Base-by-base conservation (phyloP, 2,113 vertebrate species). In the Eubucco bourcierii region DNA sequence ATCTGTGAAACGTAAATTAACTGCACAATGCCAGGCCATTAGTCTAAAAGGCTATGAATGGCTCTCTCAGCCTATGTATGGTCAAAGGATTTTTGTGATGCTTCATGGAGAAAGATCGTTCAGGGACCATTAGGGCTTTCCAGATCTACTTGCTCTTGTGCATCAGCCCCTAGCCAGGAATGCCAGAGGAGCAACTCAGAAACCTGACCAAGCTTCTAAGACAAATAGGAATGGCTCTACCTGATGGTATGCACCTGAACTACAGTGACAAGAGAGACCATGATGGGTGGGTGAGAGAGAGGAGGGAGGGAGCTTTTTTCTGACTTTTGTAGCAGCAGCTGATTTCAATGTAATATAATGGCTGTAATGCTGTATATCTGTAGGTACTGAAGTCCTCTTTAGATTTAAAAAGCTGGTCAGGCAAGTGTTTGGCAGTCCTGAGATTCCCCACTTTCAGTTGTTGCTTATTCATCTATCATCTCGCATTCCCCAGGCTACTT, bases 251-350 rank as follows among this genome's bases (percentile, higher is more conserved):
- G 71, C 65, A 89, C 55, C 71, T 87, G 86, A 94, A 94, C 81
- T 90, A 84, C 63, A 87, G 85, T 92, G 79, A 91, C 0, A 1
- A 84, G 71, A 87, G 16, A 18, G 39, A 83, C 75, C 82, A 78
- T 50, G n/a, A 59, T 46, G 55, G 63, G 60, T 29, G 33, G n/a
- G 72, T 61, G 87, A 87, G 44, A 80, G 28, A 73, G 18, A 46
- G 52, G 50, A 15, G 41, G n/a, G 25, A 82, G 59, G 34, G 78
- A 95, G 39, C 53, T 76, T 93, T 96, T 80, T 94, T 93, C 95
- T 97, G 94, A 96, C 87, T 97, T 97, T 97, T 96, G 94, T 83
- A 97, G 96, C 95, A 98, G 97, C 98, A 98, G 97, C 97, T 98
- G 95, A 96, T 97, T 97, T 97, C 97, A 98, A 96, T 95, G 92